phyloP scores from a whole-genome alignment of 2,113 vertebrate species.

The Anser brachyrhynchus region DNA sequence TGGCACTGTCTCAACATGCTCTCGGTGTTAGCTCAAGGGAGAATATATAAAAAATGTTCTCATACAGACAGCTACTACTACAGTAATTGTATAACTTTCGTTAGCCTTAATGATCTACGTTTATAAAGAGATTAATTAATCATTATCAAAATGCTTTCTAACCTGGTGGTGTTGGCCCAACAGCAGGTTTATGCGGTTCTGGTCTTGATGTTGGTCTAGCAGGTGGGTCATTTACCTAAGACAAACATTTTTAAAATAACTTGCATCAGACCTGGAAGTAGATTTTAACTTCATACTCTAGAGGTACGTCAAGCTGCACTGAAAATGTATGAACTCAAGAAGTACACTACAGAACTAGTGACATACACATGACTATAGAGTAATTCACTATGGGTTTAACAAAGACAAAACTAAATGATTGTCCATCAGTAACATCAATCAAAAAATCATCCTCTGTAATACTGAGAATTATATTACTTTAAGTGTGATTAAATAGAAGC shows the following conservation, averaged over 20 bases:
- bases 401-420: not conserved
- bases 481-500: not conserved
- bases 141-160: not conserved
- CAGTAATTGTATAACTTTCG: not conserved
- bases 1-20: not conserved
- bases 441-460: not conserved
- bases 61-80: not conserved
- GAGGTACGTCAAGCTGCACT: not conserved
- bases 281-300: not conserved
- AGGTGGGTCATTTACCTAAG: constrained; percentile 68
- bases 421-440: not conserved
- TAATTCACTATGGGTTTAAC: not conserved
- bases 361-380: not conserved
- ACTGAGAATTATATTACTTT: not conserved
- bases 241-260: not conserved
- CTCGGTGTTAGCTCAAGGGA: not conserved
- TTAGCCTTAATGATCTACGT: not conserved
- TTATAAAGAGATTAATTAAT: not conserved
- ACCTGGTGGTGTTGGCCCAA: constrained; percentile 59
- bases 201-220: constrained; percentile 53
- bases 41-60: not conserved
- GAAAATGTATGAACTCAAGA: not conserved
- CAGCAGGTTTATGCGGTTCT: constrained; percentile 4
- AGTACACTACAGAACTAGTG: not conserved
- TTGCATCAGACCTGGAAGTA: not conserved